Base-by-base conservation (phyloP, 2,888 invertebrate species). In the Lordiphosa fenestrarum region DNA sequence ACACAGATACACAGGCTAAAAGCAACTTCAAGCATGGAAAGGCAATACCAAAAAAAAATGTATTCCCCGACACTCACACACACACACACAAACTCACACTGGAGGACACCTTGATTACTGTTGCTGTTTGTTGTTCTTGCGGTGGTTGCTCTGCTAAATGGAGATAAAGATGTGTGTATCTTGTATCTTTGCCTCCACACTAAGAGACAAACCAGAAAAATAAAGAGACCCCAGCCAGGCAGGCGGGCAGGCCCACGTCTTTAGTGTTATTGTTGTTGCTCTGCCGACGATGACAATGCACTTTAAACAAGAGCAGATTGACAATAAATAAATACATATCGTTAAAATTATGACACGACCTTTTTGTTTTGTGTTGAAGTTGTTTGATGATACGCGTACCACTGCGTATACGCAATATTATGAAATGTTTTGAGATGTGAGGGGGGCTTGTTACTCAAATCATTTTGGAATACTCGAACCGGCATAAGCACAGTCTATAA, bases 1-100 rank as follows among this genome's bases (percentile, higher is more conserved):
- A 85, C 76, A 80, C 46, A 36, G 44, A 47, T 56, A 46, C 50
- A 30, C 30, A 66, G 63, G 63, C 70, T 66, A 76, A 76, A 76
- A 69, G 62, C 53, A 19, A 19, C 19, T 19, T 4, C 19, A 19
- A 56, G 54, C 71, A 59, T 72, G 73, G 72, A 57, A 62, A 51
- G 51, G 44, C 60, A 15, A 47, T 36, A 38, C 47, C 23, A 46
- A 15, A 15, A 33, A 38, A 59, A 38, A 63, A 65, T 57, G 59
- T 33, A 41, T 35, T 44, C 55, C 35, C 51, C 55, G 41, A 25
- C 19, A 19, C 19, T 19, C 19, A 4, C 19, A 19, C 19, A 19
- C 19, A 39, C 44, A 47, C 54, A 54, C 51, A 39, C 49, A 15
- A 33, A 50, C 53, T 37, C 49, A 51, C 25, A 61, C 42, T 53